These are phyloP conservation scores for Lottia scabra DNA, from an alignment of 2,888 invertebrate species.

Conservation along the genomic window DNA sequence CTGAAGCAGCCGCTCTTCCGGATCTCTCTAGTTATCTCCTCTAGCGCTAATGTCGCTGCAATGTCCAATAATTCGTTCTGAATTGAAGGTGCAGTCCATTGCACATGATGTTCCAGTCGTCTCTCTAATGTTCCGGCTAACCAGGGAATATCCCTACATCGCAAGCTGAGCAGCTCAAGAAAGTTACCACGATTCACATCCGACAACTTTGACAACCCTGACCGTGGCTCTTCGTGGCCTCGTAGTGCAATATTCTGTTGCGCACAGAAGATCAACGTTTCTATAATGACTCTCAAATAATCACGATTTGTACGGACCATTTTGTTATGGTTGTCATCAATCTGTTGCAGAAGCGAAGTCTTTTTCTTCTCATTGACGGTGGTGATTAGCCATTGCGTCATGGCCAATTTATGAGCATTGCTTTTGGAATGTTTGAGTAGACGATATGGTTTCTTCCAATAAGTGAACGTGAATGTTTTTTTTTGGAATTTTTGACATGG, in stretches of 20 bases:
- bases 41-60: too few species aligned
- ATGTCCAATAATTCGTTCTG: conserved; percentile 2
- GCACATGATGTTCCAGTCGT: neutral
- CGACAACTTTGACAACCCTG: too few species aligned
- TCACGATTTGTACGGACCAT: neutral
- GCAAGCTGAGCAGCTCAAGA: neutral
- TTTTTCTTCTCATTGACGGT: neutral
- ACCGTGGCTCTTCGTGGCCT: neutral
- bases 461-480: neutral
- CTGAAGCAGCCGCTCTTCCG: too few species aligned
- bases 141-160: neutral
- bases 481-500: neutral
- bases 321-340: neutral
- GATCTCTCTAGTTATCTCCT: too few species aligned
- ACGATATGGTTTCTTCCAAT: conserved; percentile 5
- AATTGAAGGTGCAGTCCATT: conserved; percentile 1
- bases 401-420: neutral
- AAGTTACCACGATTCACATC: conserved; percentile 7
- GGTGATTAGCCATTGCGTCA: neutral
- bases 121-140: neutral
- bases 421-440: neutral
- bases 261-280: neutral
- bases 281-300: neutral
- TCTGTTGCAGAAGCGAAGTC: too few species aligned
- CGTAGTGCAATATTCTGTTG: conserved; percentile 3